Conservation (phyloP, 2,797 vertebrate species). For the Mormyrops attenuatus region DNA sequence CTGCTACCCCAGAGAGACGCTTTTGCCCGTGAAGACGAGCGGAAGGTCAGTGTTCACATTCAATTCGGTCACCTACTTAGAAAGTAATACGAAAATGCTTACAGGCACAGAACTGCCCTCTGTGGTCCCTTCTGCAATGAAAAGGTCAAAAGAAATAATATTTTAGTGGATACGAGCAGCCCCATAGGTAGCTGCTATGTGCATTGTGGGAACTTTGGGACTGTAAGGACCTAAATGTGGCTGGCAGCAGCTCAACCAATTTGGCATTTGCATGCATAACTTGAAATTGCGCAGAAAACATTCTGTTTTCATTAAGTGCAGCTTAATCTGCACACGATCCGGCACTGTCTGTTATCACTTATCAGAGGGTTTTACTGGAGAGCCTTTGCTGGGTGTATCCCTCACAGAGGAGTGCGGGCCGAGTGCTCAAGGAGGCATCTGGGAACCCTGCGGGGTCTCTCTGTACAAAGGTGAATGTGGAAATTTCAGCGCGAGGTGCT, state of each 20-base stretch:
- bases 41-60: constrained; percentile 16
- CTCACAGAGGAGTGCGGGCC: not conserved
- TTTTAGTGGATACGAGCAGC: constrained; percentile 24
- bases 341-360: constrained; percentile 45
- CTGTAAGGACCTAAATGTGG: not conserved
- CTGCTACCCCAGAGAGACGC: not conserved
- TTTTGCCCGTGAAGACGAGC: not conserved
- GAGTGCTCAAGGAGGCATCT: constrained; percentile 20
- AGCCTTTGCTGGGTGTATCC: constrained; percentile 30
- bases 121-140: constrained; percentile 30
- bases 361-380: constrained; percentile 36
- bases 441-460: constrained; percentile 26
- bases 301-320: constrained; percentile 45
- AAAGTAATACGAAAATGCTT: constrained; percentile 22
- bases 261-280: constrained; percentile 38
- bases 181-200: constrained; percentile 33
- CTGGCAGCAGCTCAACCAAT: constrained; percentile 32
- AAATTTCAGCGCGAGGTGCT: not conserved
- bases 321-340: constrained; percentile 42
- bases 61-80: constrained; percentile 24
- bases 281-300: constrained; percentile 48
- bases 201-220: constrained; percentile 42
- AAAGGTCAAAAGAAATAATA: constrained; percentile 25
- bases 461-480: not conserved
- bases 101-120: constrained; percentile 26